A percentile compares a stretch with the other conserved stretches of the same genome.
These are phyloP conservation scores for Drosophila mettleri DNA, from an alignment of 2,888 invertebrate genomes.

Conservation along the genomic window DNA sequence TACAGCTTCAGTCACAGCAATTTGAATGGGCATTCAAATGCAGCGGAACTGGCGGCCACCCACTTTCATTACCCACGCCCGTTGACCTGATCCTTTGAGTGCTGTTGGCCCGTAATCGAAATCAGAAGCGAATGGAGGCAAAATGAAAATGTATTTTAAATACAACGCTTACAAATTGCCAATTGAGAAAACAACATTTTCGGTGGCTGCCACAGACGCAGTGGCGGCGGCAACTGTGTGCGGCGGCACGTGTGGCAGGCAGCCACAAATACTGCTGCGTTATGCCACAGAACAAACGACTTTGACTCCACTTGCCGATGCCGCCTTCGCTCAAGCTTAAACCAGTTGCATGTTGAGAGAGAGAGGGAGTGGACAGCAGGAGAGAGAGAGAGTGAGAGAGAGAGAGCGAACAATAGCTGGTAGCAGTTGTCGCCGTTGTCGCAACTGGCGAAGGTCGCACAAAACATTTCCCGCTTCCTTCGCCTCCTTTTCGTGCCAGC, in stretches of 20 bases:
- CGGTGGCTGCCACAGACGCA: conserved; percentile 36
- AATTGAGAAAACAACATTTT: conserved; percentile 36
- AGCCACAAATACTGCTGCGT: conserved; percentile 3
- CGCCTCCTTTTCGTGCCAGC: background rate
- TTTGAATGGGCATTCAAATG: conserved; percentile 45
- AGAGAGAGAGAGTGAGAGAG: background rate
- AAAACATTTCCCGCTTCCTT: conserved; percentile 7
- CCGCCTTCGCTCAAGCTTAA: conserved; percentile 38
- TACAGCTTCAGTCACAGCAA: conserved; percentile 1
- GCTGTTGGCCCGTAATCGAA: conserved; percentile 63
- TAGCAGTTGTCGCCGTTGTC: conserved; percentile 46
- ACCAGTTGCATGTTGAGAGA: conserved; percentile 70
- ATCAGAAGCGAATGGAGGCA: conserved; percentile 44
- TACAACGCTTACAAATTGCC: conserved; percentile 32
- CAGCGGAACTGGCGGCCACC: background rate
- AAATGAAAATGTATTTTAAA: conserved; percentile 38
- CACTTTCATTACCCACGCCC: conserved; percentile 7
- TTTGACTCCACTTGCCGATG: conserved; percentile 56
- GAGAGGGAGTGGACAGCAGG: background rate
- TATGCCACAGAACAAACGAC: conserved; percentile 44
- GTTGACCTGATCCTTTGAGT: conserved; percentile 61
- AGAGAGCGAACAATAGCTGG: conserved; percentile 6
- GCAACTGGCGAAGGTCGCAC: conserved; percentile 67
- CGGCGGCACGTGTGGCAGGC: conserved; percentile 44
- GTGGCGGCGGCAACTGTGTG: conserved; percentile 28